These are phyloP conservation scores for Nesometra sesokonis DNA, from an alignment of 35 echinoderm and acorn worm genomes.

Conservation along the genomic window DNA sequence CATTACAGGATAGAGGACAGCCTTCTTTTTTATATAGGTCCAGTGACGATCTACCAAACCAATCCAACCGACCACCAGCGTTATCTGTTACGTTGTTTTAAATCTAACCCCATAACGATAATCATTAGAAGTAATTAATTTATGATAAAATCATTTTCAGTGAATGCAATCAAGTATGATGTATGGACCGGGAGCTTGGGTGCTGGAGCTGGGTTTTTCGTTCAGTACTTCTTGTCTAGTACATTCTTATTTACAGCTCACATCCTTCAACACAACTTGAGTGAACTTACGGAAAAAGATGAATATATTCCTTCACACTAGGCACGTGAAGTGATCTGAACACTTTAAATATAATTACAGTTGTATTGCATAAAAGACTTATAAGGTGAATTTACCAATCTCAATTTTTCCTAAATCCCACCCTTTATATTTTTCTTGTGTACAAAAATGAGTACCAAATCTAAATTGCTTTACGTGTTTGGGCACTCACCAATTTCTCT, in stretches of 20 bases:
- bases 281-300: not conserved
- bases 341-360: too few species aligned
- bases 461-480: not conserved
- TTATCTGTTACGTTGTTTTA: not conserved
- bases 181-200: too few species aligned
- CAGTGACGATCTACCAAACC: not conserved
- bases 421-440: not conserved
- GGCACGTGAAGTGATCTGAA: too few species aligned
- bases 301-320: not conserved
- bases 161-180: not conserved
- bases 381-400: not conserved
- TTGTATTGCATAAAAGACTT: not conserved
- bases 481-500: not conserved
- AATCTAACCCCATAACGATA: not conserved
- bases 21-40: not conserved
- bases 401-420: not conserved
- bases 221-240: not conserved
- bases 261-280: not conserved
- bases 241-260: not conserved
- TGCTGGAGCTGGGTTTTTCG: too few species aligned
- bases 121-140: not conserved
- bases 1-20: not conserved
- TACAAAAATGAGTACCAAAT: not conserved
- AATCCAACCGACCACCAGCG: not conserved
- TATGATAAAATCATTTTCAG: not conserved